A percentile compares a stretch with the other conserved stretches of the same genome.
Evolutionary conservation across 2,113 vertebrate species (phyloP).

Genomic region (Syngnathus scovelli): DNA sequence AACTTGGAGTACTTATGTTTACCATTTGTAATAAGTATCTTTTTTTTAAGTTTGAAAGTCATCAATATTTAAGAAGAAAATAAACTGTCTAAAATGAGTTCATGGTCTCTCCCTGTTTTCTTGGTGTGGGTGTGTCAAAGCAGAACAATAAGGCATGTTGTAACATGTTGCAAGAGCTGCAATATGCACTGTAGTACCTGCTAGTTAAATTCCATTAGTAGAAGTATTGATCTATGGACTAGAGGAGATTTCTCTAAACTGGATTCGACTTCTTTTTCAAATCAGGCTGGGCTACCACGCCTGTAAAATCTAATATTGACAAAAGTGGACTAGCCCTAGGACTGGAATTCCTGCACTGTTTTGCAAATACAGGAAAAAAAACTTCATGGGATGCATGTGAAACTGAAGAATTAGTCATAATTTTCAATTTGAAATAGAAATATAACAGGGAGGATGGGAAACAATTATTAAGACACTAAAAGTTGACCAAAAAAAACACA

Average conservation of each 20-base stretch:
- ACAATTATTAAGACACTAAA: background rate
- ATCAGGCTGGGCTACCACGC: background rate
- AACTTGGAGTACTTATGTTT: constrained; percentile 93
- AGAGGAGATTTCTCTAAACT: background rate
- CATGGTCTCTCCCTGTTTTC: constrained; percentile 44
- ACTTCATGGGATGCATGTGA: background rate
- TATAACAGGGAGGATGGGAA: background rate
- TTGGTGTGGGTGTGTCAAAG: constrained; percentile 49
- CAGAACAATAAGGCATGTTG: constrained; percentile 63
- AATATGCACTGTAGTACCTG: constrained; percentile 31
- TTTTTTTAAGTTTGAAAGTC: constrained; percentile 89
- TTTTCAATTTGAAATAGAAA: background rate
- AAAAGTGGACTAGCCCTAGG: background rate
- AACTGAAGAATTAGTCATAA: background rate
- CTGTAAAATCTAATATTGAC: background rate
- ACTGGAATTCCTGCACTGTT: constrained; percentile 8
- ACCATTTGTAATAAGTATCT: constrained; percentile 98
- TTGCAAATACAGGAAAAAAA: constrained; percentile 9
- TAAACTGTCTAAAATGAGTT: constrained; percentile 80
- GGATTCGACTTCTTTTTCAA: background rate
- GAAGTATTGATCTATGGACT: constrained; percentile 35
- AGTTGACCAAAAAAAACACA: background rate
- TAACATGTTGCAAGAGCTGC: constrained; percentile 61
- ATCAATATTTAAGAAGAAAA: constrained; percentile 91
- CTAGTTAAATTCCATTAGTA: constrained; percentile 64